Percentiles rank a stretch among this genome's conserved stretches.
Conservation (phyloP, 1,140 invertebrate genomes). For the Neodiprion lecontei region DNA sequence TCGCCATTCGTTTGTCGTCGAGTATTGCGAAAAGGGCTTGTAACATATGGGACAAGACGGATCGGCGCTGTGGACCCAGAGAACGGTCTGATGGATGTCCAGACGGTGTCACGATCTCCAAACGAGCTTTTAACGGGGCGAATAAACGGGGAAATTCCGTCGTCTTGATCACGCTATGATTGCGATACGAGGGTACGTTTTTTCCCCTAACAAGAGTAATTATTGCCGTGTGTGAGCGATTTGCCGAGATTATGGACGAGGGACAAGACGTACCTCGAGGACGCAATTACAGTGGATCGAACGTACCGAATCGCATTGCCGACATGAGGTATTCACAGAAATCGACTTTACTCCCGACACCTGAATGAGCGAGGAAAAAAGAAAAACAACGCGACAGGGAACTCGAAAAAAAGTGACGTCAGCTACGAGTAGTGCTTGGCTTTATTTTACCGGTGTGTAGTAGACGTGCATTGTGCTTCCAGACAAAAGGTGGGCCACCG, state of each 20-base stretch:
- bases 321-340: no score
- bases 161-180: no score
- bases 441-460: background rate
- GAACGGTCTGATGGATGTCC: background rate
- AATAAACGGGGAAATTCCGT: background rate
- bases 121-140: background rate
- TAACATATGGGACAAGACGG: slow-evolving; percentile 13
- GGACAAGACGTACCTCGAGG: no score
- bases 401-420: background rate
- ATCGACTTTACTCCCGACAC: no score
- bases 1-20: no score
- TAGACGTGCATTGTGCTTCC: background rate
- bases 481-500: background rate
- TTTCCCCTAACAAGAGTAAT: no score
- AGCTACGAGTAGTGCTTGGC: background rate
- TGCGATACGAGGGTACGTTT: no score
- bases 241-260: no score
- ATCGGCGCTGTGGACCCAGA: background rate
- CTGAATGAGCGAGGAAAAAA: background rate
- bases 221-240: no score
- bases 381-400: background rate
- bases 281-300: no score
- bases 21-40: no score
- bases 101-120: background rate
- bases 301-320: no score